Base-by-base conservation (phyloP, 1,140 invertebrate species). In the Cydia strobilella region DNA sequence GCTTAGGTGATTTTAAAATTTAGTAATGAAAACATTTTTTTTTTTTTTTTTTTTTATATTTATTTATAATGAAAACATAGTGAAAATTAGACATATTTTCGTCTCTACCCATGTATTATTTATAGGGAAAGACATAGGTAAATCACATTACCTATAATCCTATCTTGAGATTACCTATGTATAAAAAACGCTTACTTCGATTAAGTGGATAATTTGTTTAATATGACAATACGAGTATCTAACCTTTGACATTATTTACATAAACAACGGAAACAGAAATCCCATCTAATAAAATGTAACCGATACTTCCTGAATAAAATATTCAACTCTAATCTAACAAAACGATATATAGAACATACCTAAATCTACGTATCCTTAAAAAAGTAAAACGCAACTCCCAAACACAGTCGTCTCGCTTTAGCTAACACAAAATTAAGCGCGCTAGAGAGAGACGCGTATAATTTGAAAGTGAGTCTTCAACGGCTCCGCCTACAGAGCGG, bases 401-500 rank as follows among this genome's bases (percentile, higher is more conserved):
- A 59, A 23, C 31, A 27, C 27, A 63, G 18, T 66, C 69, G 23
- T 84, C 85, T 59, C 76, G 51, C 35, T 84, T 79, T 25, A 59
- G 63, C 77, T 51, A 23, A 9, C 45, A 35, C 12, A 3, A 62
- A 72, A 2, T 3, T 12, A 59, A n/a, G 76, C 71, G 42, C 27
- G 27, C 7, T 35, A 72, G 72, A 83, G 13, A 62, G 80, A 80
- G 81, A 86, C 48, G 42, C 20, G 73, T 72, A 72, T 73, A 76
- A 10, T n/a, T 31, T 2, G 65, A 23, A 35, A 12, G 23, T 13
- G 1, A 5, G 12, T 10, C 10, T 65, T 62, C 63, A 39, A 20
- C 31, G 31, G 77, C 82, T 74, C 79, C 82, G 82, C 82, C 82
- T 80, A 84, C 81, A 73, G 76, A 79, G 79, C 72, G 75, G 69